phyloP scores from a whole-genome alignment of 2,113 vertebrate species.

The cattle (Bos taurus) region DNA sequence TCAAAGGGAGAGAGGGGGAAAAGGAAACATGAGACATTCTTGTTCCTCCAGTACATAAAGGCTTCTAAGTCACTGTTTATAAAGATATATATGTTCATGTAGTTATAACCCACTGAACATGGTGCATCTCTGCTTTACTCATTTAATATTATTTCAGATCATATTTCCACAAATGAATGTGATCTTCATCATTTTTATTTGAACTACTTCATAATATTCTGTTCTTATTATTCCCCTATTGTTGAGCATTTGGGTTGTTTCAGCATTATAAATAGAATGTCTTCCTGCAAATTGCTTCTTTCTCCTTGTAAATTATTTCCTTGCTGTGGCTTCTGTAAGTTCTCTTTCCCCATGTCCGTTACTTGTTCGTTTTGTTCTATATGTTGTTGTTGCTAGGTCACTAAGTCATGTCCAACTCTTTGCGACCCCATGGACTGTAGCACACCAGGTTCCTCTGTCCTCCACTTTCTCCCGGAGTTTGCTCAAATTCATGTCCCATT shows the following conservation, averaged over 20 bases:
- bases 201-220: slow-evolving; percentile 27
- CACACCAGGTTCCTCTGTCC: background rate
- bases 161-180: slow-evolving; percentile 14
- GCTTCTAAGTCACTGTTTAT: slow-evolving; percentile 1
- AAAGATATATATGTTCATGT: background rate
- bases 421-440: background rate
- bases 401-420: background rate
- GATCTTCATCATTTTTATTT: slow-evolving; percentile 52
- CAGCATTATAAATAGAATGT: slow-evolving; percentile 21
- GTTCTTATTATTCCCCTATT: slow-evolving; percentile 29
- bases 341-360: background rate
- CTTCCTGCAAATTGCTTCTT: slow-evolving; percentile 6
- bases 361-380: background rate
- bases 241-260: slow-evolving; percentile 34
- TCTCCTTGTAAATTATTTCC: background rate
- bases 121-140: slow-evolving; percentile 1
- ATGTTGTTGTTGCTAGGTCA: background rate
- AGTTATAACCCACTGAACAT: background rate
- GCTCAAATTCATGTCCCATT: background rate
- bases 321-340: background rate
- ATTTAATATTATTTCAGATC: slow-evolving; percentile 31
- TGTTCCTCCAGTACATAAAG: background rate
- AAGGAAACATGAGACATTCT: background rate
- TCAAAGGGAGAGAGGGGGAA: background rate
- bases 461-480: background rate